These are phyloP conservation scores for Noctua janthina DNA, from an alignment of 2,888 invertebrate species.

Conservation along the genomic window DNA sequence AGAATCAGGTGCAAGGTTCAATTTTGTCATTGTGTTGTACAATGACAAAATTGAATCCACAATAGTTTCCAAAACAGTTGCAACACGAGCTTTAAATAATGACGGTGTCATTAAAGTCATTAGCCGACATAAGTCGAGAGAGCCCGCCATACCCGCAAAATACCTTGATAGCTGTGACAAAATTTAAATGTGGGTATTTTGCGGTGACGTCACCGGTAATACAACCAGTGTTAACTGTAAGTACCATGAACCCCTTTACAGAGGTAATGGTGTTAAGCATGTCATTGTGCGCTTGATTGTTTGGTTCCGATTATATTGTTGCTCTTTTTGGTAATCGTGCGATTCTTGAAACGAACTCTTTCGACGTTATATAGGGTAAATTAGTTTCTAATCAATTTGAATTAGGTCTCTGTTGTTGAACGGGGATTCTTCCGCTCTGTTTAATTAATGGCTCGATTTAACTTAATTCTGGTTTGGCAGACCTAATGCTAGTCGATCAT, in stretches of 20 bases:
- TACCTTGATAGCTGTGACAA: conserved; percentile 53
- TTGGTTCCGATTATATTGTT: background rate
- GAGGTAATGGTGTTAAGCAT: conserved; percentile 31
- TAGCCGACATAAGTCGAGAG: conserved; percentile 34
- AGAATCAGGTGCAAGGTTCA: too few species aligned
- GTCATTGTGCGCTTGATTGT: conserved; percentile 8
- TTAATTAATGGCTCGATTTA: conserved; percentile 39
- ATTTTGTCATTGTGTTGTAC: too few species aligned
- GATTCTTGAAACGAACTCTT: background rate
- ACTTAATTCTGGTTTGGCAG: conserved; percentile 40
- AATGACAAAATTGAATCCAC: conserved; percentile 22
- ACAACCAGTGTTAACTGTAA: conserved; percentile 38
- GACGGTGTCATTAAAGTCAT: conserved; percentile 48
- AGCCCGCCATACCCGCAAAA: conserved; percentile 41
- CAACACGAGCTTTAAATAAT: conserved; percentile 41
- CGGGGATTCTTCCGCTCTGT: conserved; percentile 15
- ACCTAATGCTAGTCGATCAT: conserved; percentile 44
- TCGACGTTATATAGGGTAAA: background rate
- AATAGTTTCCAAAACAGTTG: conserved; percentile 23
- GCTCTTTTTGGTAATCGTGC: background rate
- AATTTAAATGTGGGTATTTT: conserved; percentile 51
- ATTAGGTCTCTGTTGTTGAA: conserved; percentile 1
- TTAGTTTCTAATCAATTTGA: conserved; percentile 19
- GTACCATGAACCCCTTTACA: conserved; percentile 31
- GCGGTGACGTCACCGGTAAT: conserved; percentile 53